These are phyloP conservation scores for Patella caerulea DNA, from an alignment of 2,888 invertebrate species.

Conservation along the genomic window DNA sequence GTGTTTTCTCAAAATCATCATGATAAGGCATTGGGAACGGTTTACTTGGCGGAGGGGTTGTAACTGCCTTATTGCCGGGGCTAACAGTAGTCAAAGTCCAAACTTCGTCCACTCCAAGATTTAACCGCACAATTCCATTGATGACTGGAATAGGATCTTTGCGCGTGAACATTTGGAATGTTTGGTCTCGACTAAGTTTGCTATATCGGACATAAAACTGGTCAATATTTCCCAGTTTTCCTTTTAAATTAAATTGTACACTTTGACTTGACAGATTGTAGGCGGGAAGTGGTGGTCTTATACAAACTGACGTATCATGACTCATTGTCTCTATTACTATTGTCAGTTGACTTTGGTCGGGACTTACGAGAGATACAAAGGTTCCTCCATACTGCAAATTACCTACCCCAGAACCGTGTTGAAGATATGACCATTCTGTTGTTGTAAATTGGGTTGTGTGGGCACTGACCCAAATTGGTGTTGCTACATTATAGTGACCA, in stretches of 20 bases:
- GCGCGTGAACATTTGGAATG: neutral
- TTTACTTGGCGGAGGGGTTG: slow-evolving; percentile 36
- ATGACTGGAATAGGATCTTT: slow-evolving; percentile 38
- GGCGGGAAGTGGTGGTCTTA: slow-evolving; percentile 55
- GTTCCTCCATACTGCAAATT: slow-evolving; percentile 64
- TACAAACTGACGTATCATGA: slow-evolving; percentile 60
- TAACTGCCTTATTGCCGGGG: slow-evolving; percentile 49
- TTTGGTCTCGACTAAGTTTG: neutral
- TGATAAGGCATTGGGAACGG: slow-evolving; percentile 66
- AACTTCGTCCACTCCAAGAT: slow-evolving; percentile 61
- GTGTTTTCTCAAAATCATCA: slow-evolving; percentile 65
- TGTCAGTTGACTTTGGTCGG: slow-evolving; percentile 61
- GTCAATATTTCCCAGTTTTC: slow-evolving; percentile 41
- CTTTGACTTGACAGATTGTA: slow-evolving; percentile 54
- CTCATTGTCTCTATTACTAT: slow-evolving; percentile 70
- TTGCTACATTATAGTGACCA: slow-evolving; percentile 66
- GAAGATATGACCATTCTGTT: slow-evolving; percentile 65
- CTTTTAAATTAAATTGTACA: slow-evolving; percentile 51
- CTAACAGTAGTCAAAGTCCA: slow-evolving; percentile 64
- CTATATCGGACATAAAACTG: slow-evolving; percentile 46
- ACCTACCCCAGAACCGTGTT: slow-evolving; percentile 63
- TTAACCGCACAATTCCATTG: slow-evolving; percentile 43
- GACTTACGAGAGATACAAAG: slow-evolving; percentile 63
- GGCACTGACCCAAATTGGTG: slow-evolving; percentile 69
- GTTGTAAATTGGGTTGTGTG: slow-evolving; percentile 68